phyloP scores from a whole-genome alignment of 2,888 invertebrate species.

The Galeruca laticollis region DNA sequence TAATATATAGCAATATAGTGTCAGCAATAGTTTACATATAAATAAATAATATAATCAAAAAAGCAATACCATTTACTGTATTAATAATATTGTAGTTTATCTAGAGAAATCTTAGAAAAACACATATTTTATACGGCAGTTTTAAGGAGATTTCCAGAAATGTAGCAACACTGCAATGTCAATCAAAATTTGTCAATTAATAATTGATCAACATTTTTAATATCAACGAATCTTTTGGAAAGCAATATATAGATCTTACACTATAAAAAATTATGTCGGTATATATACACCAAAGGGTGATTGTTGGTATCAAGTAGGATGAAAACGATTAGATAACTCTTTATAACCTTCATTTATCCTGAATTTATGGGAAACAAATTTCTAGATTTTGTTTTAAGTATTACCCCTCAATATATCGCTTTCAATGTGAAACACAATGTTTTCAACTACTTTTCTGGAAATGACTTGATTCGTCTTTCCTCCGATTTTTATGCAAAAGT shows the following conservation, averaged over 20 bases:
- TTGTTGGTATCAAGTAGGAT: too few species aligned
- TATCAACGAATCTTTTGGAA: too few species aligned
- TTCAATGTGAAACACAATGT: too few species aligned
- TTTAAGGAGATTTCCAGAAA: constrained; percentile 6
- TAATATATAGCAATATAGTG: constrained; percentile 66
- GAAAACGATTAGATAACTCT: too few species aligned
- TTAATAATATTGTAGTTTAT: constrained; percentile 61
- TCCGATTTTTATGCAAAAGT: constrained; percentile 30
- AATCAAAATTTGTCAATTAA: neutral
- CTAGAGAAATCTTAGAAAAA: constrained; percentile 56
- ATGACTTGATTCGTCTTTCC: constrained; percentile 19
- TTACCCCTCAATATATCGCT: too few species aligned
- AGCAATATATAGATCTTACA: too few species aligned
- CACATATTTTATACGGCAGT: constrained; percentile 30
- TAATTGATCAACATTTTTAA: too few species aligned
- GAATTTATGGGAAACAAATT: too few species aligned
- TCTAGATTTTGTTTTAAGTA: too few species aligned
- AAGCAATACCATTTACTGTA: constrained; percentile 65
- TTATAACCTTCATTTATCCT: too few species aligned
- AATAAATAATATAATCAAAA: constrained; percentile 62
- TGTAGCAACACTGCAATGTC: neutral
- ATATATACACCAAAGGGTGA: too few species aligned
- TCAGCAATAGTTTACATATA: constrained; percentile 65
- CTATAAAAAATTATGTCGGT: too few species aligned
- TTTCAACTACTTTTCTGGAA: constrained; percentile 1